These are phyloP conservation scores for Typhlomys cinereus DNA, from an alignment of 2,113 vertebrate genomes.

Conservation along the genomic window DNA sequence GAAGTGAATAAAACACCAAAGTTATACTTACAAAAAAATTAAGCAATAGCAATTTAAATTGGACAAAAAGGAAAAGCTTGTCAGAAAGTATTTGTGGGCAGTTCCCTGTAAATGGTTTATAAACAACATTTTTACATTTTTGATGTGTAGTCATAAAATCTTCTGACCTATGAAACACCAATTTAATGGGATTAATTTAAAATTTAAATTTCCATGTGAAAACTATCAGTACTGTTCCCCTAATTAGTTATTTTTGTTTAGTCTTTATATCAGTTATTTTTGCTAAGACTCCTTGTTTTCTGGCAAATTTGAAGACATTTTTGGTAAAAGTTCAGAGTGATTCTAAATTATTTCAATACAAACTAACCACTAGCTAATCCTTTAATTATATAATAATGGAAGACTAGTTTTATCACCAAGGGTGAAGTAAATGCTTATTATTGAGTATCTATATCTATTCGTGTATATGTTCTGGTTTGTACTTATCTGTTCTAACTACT, in stretches of 20 bases:
- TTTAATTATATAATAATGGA: conserved; percentile 38
- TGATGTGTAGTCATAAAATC: conserved; percentile 76
- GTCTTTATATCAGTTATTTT: conserved; percentile 64
- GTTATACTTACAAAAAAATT: conserved; percentile 58
- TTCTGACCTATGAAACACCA: conserved; percentile 73
- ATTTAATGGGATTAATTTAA: conserved; percentile 79
- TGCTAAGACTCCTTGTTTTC: conserved; percentile 59
- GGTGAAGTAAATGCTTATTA: not conserved
- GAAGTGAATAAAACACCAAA: conserved; percentile 43
- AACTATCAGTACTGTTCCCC: conserved; percentile 71
- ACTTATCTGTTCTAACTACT: not conserved
- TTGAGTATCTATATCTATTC: not conserved
- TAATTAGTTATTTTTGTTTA: conserved; percentile 76
- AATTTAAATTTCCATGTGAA: conserved; percentile 78
- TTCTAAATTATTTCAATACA: conserved; percentile 59
- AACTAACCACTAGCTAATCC: not conserved
- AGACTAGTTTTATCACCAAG: conserved; percentile 30
- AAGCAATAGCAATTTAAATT: conserved; percentile 66
- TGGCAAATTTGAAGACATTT: conserved; percentile 48
- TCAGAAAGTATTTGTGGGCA: conserved; percentile 67
- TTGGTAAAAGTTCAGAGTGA: conserved; percentile 37
- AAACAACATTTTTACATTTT: conserved; percentile 77
- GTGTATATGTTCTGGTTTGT: not conserved
- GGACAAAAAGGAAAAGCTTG: conserved; percentile 59
- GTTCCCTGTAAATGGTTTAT: conserved; percentile 67